A percentile compares a stretch with the other conserved stretches of the same genome.
Conservation (phyloP, 2,113 vertebrate species). For the Mormoops blainvillei region DNA sequence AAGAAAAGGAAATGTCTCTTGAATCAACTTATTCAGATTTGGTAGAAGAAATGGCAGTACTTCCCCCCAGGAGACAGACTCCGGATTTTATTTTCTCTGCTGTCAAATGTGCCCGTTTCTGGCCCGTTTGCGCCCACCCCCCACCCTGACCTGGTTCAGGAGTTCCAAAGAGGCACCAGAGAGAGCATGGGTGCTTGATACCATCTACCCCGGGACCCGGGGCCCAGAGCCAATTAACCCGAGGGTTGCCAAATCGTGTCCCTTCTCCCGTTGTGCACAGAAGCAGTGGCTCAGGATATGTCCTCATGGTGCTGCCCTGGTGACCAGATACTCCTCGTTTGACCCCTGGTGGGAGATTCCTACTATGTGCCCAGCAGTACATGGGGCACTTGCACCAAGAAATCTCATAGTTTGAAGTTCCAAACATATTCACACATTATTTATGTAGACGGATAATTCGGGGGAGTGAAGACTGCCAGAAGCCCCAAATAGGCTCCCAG, state of each 20-base stretch:
- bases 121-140: not conserved
- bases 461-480: accelerated
- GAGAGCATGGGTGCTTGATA: accelerated
- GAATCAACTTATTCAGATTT: not conserved
- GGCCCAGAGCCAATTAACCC: accelerated
- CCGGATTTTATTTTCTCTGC: no score
- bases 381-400: not conserved
- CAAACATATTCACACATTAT: not conserved
- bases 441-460: not conserved
- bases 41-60: accelerated
- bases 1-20: not conserved
- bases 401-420: not conserved
- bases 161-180: not conserved
- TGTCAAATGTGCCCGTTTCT: not conserved
- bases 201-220: not conserved
- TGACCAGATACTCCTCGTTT: accelerated
- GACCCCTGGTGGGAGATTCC: not conserved
- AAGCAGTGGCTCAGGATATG: accelerated
- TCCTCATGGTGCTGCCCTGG: accelerated
- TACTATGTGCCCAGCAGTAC: not conserved
- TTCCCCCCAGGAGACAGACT: not conserved
- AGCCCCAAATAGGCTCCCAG: no score
- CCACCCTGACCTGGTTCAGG: no score
- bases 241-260: accelerated
- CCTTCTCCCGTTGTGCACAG: accelerated